Conservation (phyloP, 2,797 vertebrate species). For the Loriculus beryllinus region DNA sequence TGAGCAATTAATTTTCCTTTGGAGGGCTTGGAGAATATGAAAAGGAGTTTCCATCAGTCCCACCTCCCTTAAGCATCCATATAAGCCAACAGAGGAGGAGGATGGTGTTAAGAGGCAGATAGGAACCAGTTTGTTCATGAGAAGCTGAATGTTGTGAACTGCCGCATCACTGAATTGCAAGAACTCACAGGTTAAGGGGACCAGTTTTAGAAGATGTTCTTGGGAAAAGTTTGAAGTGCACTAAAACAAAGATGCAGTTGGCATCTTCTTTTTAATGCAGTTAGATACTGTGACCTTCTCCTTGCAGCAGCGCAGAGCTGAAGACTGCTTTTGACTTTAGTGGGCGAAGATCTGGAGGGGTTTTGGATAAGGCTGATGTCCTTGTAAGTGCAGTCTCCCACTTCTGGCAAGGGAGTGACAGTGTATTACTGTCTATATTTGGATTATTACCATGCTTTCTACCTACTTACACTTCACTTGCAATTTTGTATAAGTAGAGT, state of each 20-base stretch:
- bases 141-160: background rate
- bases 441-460: conserved; percentile 23
- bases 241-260: background rate
- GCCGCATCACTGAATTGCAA: background rate
- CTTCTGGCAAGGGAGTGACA: conserved; percentile 18
- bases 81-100: background rate
- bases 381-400: background rate
- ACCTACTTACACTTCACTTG: conserved; percentile 45
- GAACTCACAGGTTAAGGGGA: background rate
- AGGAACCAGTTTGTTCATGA: background rate
- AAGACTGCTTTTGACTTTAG: background rate
- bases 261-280: background rate
- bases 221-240: background rate
- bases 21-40: background rate
- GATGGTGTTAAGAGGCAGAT: background rate
- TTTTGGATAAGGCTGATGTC: conserved; percentile 5
- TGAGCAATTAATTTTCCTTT: background rate
- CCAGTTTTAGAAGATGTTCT: background rate
- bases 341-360: background rate
- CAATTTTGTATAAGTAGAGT: conserved; percentile 29
- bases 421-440: conserved; percentile 4
- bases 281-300: background rate
- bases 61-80: background rate
- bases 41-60: background rate
- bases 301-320: background rate